Base-by-base conservation (phyloP, 2,113 vertebrate genomes). In the Acanthisitta chloris region DNA sequence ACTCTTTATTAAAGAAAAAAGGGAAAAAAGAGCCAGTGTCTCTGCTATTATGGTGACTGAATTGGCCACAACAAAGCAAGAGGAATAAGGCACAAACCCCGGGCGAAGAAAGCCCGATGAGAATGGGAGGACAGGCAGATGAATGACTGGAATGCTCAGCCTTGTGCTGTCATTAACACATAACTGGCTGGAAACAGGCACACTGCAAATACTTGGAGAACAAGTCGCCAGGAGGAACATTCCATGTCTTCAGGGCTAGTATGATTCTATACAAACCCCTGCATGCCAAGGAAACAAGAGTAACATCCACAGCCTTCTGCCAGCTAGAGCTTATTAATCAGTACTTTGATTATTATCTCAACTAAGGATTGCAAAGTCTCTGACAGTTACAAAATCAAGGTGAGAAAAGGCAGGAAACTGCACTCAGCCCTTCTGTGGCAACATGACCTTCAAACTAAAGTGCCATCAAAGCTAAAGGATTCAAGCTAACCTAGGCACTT, bases 101-200 rank as follows among this genome's bases (percentile, higher is more conserved):
- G 38, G 92, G 95, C 83, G 92, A 87, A 96, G 95, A 79, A 84
- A 88, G 70, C 95, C 96, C 74, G 16, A 72, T 36, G 78, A 96
- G 95, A 98, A 97, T 98, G 93, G 97, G 95, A 98, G 96, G 95
- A 95, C 71, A 95, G 97, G 81, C 49, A 21, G 69, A 97, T 94
- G 97, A 98, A 98, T 62, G 96, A 84, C 28, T 82, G 97, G 98
- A 98, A 98, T 98, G 97, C 83, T 69, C 80, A 87, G n/a, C 92
- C 84, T 67, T 45, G 86, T 66, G 10, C 87, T 91, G 51, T 96
- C 97, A 97, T 97, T 98, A 98, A 95, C 94, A 96, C 96, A 87
- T 33, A 96, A 97, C 25, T 8, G 97, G 81, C 86, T 97, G 94
- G 86, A 97, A 97, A 97, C 17, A 89, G 88, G 81, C 92, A 76